Evolutionary conservation across 2,113 vertebrate genomes (phyloP).

Genomic region (Potamarius usumacintae): DNA sequence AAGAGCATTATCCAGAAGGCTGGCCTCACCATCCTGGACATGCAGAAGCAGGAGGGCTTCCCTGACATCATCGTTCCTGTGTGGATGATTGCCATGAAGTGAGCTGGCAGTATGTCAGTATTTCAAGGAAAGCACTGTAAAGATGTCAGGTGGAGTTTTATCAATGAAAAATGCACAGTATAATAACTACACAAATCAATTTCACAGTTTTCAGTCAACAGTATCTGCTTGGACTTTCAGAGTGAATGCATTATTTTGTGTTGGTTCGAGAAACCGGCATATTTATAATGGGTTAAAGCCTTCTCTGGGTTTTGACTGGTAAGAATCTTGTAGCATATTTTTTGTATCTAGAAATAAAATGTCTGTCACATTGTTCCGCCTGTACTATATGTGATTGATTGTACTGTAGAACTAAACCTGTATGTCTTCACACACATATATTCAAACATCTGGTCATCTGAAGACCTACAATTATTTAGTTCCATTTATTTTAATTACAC

Average conservation of each 20-base stretch:
- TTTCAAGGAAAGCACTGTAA: background rate
- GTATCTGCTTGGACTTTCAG: background rate
- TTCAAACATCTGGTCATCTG: background rate
- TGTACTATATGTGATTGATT: background rate
- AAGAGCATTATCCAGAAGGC: conserved; percentile 81
- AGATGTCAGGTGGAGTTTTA: background rate
- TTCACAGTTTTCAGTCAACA: background rate
- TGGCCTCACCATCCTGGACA: conserved; percentile 79
- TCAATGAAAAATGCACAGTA: background rate
- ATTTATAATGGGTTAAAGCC: background rate
- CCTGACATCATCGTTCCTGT: conserved; percentile 88
- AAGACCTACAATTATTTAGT: background rate
- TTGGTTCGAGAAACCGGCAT: background rate
- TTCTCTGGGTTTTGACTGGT: background rate
- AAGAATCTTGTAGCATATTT: background rate
- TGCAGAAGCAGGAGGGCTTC: conserved; percentile 84
- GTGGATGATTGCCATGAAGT: conserved; percentile 88
- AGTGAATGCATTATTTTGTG: background rate
- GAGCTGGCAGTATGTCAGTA: background rate
- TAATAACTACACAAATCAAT: background rate
- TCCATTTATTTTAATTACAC: background rate
- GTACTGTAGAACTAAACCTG: background rate
- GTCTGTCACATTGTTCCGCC: background rate
- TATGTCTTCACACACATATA: background rate
- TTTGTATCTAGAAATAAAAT: background rate